Evolutionary conservation across 2,888 invertebrate genomes (phyloP), one percentile per base, ranked within the genome.

Genomic region (Drosophila ezoana): DNA sequence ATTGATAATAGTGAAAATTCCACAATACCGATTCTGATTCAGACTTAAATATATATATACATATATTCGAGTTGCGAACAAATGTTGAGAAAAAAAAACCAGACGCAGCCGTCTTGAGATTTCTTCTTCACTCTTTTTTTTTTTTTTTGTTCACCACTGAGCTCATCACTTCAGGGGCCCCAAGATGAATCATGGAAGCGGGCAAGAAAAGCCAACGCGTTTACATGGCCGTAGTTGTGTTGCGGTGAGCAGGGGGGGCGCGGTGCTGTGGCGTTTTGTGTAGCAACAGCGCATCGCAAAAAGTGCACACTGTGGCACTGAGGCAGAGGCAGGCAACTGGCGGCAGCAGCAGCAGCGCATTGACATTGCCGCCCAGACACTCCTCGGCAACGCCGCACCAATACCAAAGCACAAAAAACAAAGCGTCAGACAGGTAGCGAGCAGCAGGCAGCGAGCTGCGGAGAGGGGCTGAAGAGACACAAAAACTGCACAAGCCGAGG

Each of bases 331-430:
- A 57, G 49, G 32, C 63, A 56, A 51, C 41, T 8, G 4, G 28
- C 32, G 5, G 10, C 35, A 8, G 37, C 48, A 47, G 52, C 70
- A 56, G 79, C 72, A 60, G 87, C 84, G 70, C 84, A 84, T 84
- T 84, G 84, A 87, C 84, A 87, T 87, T 84, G 84, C 87, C 86
- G 86, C 73, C 66, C 79, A 79, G 79, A 66, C 80, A 79, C 76
- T 76, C 76, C 79, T 66, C 79, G 48, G 44, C 78, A 59, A 60
- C 64, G 70, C 45, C 44, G 23, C 65, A 63, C 80, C 70, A 73
- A 80, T 68, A 69, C 79, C 48, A 69, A 49, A 6, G 48, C 76
- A 40, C 66, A 62, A 61, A 57, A 62, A 68, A 81, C 77, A 85
- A 81, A 79, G 79, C 81, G 72, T 81, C 79, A 77, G 88, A 80